Conservation (phyloP, 2,888 invertebrate genomes). For the Pandemis heparana region DNA sequence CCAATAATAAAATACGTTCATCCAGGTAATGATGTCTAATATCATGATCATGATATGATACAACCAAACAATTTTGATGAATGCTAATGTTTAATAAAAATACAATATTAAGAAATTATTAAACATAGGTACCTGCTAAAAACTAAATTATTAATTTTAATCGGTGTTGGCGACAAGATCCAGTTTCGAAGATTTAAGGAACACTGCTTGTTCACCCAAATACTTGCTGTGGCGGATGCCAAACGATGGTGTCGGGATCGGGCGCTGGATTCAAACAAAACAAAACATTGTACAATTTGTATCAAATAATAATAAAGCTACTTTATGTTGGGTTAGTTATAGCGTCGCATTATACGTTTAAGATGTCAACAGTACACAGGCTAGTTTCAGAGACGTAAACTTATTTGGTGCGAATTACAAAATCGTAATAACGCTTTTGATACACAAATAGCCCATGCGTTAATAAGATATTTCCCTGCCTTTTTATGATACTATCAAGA, state of each 20-base stretch:
- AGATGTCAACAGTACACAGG: no score
- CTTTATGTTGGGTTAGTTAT: no score
- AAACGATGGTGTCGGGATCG: constrained; percentile 67
- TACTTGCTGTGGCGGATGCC: constrained; percentile 70
- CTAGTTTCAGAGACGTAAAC: no score
- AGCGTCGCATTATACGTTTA: no score
- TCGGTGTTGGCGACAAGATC: constrained; percentile 44
- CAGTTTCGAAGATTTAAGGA: constrained; percentile 61
- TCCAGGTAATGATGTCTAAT: no score
- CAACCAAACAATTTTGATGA: neutral
- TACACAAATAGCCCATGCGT: no score
- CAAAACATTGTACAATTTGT: neutral
- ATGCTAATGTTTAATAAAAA: neutral
- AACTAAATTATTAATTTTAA: constrained; percentile 5
- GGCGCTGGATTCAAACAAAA: constrained; percentile 57
- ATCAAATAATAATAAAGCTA: no score
- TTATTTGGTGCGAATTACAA: no score
- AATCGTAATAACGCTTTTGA: no score
- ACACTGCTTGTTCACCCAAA: constrained; percentile 59
- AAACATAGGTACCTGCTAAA: neutral
- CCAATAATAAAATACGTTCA: no score
- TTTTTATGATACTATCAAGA: neutral
- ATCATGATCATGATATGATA: no score
- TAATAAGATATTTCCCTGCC: no score
- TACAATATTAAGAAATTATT: neutral